These are phyloP conservation scores for Lissonota sp. DNA, from an alignment of 2,888 invertebrate genomes.

Conservation along the genomic window DNA sequence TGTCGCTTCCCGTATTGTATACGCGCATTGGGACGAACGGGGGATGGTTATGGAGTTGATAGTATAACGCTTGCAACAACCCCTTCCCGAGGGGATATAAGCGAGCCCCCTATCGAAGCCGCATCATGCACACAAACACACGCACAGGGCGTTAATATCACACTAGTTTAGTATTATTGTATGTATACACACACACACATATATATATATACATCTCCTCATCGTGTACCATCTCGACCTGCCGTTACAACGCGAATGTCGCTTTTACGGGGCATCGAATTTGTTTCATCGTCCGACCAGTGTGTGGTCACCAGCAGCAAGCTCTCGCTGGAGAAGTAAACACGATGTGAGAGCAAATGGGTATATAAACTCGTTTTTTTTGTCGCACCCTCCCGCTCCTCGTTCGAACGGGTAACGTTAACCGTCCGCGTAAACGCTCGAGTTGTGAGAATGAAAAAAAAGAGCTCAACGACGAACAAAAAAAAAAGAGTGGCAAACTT, in stretches of 20 bases:
- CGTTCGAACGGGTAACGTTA: conserved; percentile 57
- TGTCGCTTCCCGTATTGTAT: conserved; percentile 48
- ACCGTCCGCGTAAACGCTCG: conserved; percentile 52
- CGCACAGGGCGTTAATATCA: too few species aligned
- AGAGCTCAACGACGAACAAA: background rate
- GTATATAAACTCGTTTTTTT: conserved; percentile 54
- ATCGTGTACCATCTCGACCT: conserved; percentile 46
- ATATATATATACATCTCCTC: conserved; percentile 13
- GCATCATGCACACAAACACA: background rate
- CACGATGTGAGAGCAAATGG: conserved; percentile 27
- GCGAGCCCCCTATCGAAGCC: conserved; percentile 8
- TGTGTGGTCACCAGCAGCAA: conserved; percentile 56
- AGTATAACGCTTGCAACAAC: conserved; percentile 47
- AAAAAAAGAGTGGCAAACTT: conserved; percentile 31
- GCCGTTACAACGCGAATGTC: conserved; percentile 68
- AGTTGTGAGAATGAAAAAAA: conserved; percentile 57
- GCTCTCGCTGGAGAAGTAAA: conserved; percentile 31
- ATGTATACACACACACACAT: background rate
- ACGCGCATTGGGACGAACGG: background rate
- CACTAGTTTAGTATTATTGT: background rate
- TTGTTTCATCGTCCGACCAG: conserved; percentile 63
- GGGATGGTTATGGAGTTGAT: conserved; percentile 38
- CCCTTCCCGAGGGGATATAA: conserved; percentile 32
- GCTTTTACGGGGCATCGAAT: conserved; percentile 67
- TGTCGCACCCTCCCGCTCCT: conserved; percentile 12